phyloP scores from a whole-genome alignment of 1,140 invertebrate genomes.

The Papilio polytes region DNA sequence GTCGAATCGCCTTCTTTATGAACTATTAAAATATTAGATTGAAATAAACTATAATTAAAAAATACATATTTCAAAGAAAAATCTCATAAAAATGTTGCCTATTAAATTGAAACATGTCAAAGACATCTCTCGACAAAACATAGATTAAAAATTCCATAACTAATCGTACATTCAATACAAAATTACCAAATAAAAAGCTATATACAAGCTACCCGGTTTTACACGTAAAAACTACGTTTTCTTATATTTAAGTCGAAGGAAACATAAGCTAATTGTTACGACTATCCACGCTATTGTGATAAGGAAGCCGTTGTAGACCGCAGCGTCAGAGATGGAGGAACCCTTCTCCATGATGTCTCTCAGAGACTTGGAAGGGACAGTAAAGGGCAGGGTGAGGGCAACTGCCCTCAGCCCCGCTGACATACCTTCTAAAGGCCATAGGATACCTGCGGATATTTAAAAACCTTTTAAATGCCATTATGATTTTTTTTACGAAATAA shows the following conservation, averaged over 20 bases:
- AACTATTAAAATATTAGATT: no score
- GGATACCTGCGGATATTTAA: slow-evolving; percentile 85
- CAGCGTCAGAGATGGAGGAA: slow-evolving; percentile 79
- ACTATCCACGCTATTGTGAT: slow-evolving; percentile 85
- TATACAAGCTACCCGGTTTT: slow-evolving; percentile 21
- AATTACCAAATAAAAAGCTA: slow-evolving; percentile 20
- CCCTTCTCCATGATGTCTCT: slow-evolving; percentile 87
- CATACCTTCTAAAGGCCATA: slow-evolving; percentile 96
- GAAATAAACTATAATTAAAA: no score
- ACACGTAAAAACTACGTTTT: slow-evolving; percentile 59
- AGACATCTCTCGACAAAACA: no score
- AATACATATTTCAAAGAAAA: no score
- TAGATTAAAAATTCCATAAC: not conserved
- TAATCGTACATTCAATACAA: not conserved
- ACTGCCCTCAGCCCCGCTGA: slow-evolving; percentile 84
- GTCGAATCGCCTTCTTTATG: no score
- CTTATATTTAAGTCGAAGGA: slow-evolving; percentile 62
- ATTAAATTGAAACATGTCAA: no score
- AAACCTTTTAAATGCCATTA: not conserved
- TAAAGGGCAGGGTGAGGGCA: slow-evolving; percentile 87
- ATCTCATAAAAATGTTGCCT: no score
- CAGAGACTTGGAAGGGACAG: slow-evolving; percentile 86
- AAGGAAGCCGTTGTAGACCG: slow-evolving; percentile 86
- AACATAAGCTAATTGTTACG: slow-evolving; percentile 62
- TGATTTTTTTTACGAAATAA: no score